phyloP scores from a whole-genome alignment of 23 tunicate species.

The Trididemnum nubilum region DNA sequence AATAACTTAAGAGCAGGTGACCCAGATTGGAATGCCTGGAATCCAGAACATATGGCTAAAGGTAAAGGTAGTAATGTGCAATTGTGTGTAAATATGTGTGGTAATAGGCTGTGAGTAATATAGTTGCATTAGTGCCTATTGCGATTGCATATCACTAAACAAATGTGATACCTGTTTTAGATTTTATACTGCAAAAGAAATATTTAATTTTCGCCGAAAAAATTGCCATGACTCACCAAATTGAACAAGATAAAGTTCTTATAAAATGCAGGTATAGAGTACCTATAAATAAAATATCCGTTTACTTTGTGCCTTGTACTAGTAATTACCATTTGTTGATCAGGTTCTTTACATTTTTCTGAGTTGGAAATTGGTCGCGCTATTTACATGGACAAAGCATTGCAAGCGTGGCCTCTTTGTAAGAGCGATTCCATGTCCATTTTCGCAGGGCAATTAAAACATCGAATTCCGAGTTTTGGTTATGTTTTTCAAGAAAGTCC shows the following conservation, averaged over 20 bases:
- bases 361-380: slow-evolving; percentile 74
- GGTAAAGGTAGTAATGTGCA: slow-evolving; percentile 12
- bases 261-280: too few species aligned
- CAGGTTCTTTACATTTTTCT: slow-evolving; percentile 45
- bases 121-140: not conserved
- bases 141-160: too few species aligned
- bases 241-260: too few species aligned
- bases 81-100: too few species aligned
- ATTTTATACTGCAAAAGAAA: too few species aligned
- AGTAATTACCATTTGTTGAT: too few species aligned
- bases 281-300: too few species aligned
- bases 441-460: slow-evolving; percentile 70
- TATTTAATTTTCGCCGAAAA: too few species aligned
- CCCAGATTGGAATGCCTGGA: slow-evolving; percentile 65
- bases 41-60: slow-evolving; percentile 66
- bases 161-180: too few species aligned
- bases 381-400: slow-evolving; percentile 53
- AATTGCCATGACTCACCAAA: too few species aligned
- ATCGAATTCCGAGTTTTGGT: slow-evolving; percentile 89
- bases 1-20: slow-evolving; percentile 29
- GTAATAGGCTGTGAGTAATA: too few species aligned
- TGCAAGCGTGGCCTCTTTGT: slow-evolving; percentile 54
- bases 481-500: slow-evolving; percentile 72
- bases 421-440: slow-evolving; percentile 42
- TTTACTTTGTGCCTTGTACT: too few species aligned